Conservation (phyloP, 1,140 invertebrate species). For the Euglossa dilemma region DNA sequence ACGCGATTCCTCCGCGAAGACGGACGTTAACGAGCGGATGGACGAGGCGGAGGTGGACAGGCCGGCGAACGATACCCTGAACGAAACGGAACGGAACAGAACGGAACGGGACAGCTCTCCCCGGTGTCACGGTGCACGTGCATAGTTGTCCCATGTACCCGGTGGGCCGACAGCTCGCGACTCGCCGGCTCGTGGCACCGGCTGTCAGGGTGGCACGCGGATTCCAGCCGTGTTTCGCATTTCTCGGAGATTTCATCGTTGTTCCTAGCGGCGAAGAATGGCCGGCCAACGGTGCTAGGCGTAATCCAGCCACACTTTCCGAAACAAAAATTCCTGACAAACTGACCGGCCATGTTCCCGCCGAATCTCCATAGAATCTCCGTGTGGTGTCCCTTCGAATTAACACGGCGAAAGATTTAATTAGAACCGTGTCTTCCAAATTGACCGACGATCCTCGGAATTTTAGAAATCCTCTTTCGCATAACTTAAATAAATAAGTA, state of each 20-base stretch:
- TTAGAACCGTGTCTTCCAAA: neutral
- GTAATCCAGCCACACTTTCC: neutral
- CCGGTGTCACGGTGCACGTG: conserved; percentile 50
- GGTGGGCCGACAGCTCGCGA: conserved; percentile 55
- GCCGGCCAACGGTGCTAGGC: neutral
- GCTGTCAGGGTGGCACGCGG: conserved; percentile 46
- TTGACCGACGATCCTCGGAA: too few relatives aligned
- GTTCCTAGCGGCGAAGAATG: conserved; percentile 15
- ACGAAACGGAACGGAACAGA: conserved; percentile 31
- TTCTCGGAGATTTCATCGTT: conserved; percentile 55
- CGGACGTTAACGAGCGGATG: conserved; percentile 48
- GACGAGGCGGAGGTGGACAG: conserved; percentile 51
- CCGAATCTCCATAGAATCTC: neutral
- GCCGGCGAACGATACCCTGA: conserved; percentile 59
- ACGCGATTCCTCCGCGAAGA: conserved; percentile 6
- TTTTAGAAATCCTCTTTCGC: too few relatives aligned
- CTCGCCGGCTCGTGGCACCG: conserved; percentile 56
- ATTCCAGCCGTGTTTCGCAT: conserved; percentile 64
- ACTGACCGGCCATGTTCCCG: neutral
- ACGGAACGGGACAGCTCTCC: conserved; percentile 27
- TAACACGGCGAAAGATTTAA: neutral
- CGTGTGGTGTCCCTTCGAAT: neutral
- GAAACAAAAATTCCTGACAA: neutral
- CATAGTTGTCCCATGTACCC: conserved; percentile 66
- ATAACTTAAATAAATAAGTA: too few relatives aligned